These are phyloP conservation scores for Acleris emargana DNA, from an alignment of 2,888 invertebrate species.

Conservation along the genomic window DNA sequence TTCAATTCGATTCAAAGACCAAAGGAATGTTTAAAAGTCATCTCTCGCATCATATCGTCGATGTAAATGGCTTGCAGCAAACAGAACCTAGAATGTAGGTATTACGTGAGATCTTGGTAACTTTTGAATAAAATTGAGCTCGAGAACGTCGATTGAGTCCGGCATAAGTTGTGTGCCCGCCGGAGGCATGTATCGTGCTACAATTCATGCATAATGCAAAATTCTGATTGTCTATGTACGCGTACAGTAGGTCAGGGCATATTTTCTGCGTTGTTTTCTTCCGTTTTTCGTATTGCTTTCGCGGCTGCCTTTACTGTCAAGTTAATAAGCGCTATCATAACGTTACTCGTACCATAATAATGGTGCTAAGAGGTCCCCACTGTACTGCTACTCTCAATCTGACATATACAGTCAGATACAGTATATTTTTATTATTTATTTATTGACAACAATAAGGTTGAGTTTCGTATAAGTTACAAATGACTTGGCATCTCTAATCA, in stretches of 20 bases:
- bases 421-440: too few species aligned
- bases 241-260: conserved; percentile 2
- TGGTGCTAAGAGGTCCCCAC: too few species aligned
- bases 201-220: conserved; percentile 40
- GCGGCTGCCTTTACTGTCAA: too few species aligned
- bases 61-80: not conserved
- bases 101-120: conserved; percentile 18
- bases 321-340: too few species aligned
- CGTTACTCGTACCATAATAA: too few species aligned
- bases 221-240: conserved; percentile 39
- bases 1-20: not conserved
- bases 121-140: conserved; percentile 32
- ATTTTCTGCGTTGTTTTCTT: too few species aligned
- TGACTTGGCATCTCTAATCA: too few species aligned
- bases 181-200: conserved; percentile 39
- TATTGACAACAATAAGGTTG: too few species aligned
- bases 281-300: too few species aligned
- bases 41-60: not conserved
- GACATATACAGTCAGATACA: too few species aligned
- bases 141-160: conserved; percentile 30
- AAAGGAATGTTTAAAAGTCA: not conserved
- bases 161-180: conserved; percentile 37
- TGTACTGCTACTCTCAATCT: too few species aligned
- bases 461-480: too few species aligned
- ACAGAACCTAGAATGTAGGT: conserved; percentile 5